Conservation (phyloP, 2,888 invertebrate genomes). For the Hydriomena furcata region DNA sequence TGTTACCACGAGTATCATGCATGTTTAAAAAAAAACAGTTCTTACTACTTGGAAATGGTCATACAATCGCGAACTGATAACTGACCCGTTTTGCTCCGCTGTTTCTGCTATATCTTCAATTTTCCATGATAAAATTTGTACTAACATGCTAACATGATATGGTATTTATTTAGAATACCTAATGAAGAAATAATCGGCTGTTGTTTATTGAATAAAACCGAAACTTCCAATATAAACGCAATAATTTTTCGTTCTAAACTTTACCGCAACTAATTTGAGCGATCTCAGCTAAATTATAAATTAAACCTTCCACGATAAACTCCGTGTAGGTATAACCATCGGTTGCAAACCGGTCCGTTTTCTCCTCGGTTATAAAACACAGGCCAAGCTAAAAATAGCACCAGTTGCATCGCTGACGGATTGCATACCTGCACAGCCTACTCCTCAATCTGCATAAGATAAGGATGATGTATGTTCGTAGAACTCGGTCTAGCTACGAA, state of each 20-base stretch:
- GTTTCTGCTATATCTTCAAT: neutral
- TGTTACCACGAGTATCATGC: conserved; percentile 1
- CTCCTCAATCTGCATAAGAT: neutral
- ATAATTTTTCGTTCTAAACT: neutral
- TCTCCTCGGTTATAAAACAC: conserved; percentile 32
- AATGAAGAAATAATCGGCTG: too few species aligned
- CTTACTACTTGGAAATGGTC: neutral
- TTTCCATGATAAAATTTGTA: neutral
- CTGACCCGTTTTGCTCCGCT: neutral
- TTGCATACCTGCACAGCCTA: conserved; percentile 15
- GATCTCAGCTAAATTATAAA: conserved; percentile 7
- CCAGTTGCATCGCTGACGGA: conserved; percentile 16
- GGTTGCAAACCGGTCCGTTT: conserved; percentile 31
- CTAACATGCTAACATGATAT: too few species aligned
- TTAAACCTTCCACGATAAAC: conserved; percentile 18
- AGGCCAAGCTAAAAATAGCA: conserved; percentile 31
- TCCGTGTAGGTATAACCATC: conserved; percentile 4
- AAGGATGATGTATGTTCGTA: neutral
- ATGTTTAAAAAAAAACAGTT: conserved; percentile 6
- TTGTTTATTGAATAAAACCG: too few species aligned
- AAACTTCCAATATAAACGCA: neutral
- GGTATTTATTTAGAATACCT: too few species aligned
- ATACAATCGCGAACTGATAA: conserved; percentile 1
- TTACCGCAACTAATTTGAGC: conserved; percentile 18
- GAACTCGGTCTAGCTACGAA: too few species aligned